Evolutionary conservation across 2,888 invertebrate species (phyloP).

Genomic region (Bibio marci): DNA sequence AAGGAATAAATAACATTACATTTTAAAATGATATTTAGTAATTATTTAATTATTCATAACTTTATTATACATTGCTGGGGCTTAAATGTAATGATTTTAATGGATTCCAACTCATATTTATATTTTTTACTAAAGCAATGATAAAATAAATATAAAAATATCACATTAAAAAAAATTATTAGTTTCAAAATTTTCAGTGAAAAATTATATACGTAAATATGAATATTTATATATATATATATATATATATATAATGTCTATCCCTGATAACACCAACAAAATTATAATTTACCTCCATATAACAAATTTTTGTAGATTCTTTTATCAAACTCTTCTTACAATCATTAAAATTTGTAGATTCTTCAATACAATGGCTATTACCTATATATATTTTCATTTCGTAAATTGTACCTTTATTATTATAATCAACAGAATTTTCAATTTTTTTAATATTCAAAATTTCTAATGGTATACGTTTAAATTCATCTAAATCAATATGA

Average conservation of each 20-base stretch:
- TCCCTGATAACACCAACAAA: too few species aligned
- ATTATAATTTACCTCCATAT: conserved; percentile 2
- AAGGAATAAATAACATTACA: neutral
- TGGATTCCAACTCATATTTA: too few species aligned
- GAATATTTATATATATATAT: too few species aligned
- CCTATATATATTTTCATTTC: conserved; percentile 29
- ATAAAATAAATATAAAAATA: too few species aligned
- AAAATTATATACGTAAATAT: too few species aligned
- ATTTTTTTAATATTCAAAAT: conserved; percentile 29
- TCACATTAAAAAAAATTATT: too few species aligned
- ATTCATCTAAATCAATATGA: conserved; percentile 31
- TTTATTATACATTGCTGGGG: too few species aligned
- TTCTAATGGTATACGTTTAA: conserved; percentile 30
- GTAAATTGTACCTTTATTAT: conserved; percentile 25
- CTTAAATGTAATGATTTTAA: too few species aligned
- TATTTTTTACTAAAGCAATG: too few species aligned
- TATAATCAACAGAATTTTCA: conserved; percentile 7
- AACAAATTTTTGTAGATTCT: conserved; percentile 1
- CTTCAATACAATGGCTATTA: conserved; percentile 27
- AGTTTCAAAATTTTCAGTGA: too few species aligned
- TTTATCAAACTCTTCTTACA: neutral
- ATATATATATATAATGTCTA: too few species aligned
- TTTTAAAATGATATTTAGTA: too few species aligned
- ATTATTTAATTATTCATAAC: neutral
- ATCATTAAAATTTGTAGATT: conserved; percentile 4